These are phyloP conservation scores for Thaumetopoea pityocampa DNA, from an alignment of 1,140 invertebrate genomes.

Conservation along the genomic window DNA sequence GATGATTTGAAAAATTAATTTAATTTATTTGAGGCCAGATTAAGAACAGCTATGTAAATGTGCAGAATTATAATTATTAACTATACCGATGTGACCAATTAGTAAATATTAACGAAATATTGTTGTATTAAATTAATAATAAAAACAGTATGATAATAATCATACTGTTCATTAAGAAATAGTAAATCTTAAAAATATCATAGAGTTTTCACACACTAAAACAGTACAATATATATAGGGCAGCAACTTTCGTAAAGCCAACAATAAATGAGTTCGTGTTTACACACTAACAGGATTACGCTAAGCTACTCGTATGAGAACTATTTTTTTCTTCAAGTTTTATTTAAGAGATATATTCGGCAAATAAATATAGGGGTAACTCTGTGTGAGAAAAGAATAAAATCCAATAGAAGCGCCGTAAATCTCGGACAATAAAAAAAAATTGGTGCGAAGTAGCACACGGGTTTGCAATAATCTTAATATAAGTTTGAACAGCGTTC, in stretches of 20 bases:
- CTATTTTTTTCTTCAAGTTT: constrained; percentile 44
- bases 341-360: constrained; percentile 32
- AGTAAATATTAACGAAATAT: too few species aligned
- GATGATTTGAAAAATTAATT: too few species aligned
- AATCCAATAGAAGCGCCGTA: constrained; percentile 16
- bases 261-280: constrained; percentile 37
- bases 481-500: constrained; percentile 1
- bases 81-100: too few species aligned
- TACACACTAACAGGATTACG: constrained; percentile 40
- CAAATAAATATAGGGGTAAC: constrained; percentile 34
- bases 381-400: constrained; percentile 25
- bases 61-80: not conserved
- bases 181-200: too few species aligned
- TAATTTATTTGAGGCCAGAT: too few species aligned
- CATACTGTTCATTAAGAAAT: too few species aligned
- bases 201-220: too few species aligned
- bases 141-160: too few species aligned
- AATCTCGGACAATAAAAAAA: constrained; percentile 9
- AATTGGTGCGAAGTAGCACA: constrained; percentile 8
- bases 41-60: not conserved
- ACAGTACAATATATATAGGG: constrained; percentile 13
- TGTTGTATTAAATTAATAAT: too few species aligned
- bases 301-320: constrained; percentile 45
- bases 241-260: constrained; percentile 40
- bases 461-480: constrained; percentile 6